A percentile compares a stretch with the other conserved stretches of the same genome.
Evolutionary conservation across 2,113 vertebrate genomes (phyloP).

Genomic region (Etia nguti): DNA sequence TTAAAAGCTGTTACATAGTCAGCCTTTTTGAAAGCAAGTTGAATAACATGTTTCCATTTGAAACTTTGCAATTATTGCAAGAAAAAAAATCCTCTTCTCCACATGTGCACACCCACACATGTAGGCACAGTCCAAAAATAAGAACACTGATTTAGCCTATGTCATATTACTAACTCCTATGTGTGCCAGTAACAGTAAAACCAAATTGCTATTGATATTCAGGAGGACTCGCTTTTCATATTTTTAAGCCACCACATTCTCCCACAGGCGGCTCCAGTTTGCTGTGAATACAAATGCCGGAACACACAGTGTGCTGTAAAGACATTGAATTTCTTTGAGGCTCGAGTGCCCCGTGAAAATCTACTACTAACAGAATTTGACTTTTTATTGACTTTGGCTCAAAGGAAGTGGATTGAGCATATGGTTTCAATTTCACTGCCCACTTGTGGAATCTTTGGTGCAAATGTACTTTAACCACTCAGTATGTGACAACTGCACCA

Average conservation of each 20-base stretch:
- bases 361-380: slow-evolving; percentile 29
- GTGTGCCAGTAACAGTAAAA: slow-evolving; percentile 2
- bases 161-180: slow-evolving; percentile 8
- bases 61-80: background rate
- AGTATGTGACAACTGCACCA: background rate
- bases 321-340: slow-evolving; percentile 33
- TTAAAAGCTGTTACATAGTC: background rate
- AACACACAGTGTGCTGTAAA: slow-evolving; percentile 30
- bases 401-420: slow-evolving; percentile 23
- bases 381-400: slow-evolving; percentile 51
- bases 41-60: background rate
- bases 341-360: slow-evolving; percentile 28
- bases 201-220: slow-evolving; percentile 23
- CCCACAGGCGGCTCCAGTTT: slow-evolving; percentile 23
- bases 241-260: slow-evolving; percentile 27
- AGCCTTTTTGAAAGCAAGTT: background rate
- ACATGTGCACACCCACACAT: background rate
- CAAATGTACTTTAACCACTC: slow-evolving; percentile 39
- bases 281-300: slow-evolving; percentile 44
- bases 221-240: slow-evolving; percentile 21
- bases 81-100: background rate
- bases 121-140: background rate
- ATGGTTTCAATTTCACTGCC: slow-evolving; percentile 28
- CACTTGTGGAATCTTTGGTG: slow-evolving; percentile 37
- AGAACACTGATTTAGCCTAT: background rate